phyloP scores from a whole-genome alignment of 2,888 invertebrate genomes.

The Lasioglossum marginatum region DNA sequence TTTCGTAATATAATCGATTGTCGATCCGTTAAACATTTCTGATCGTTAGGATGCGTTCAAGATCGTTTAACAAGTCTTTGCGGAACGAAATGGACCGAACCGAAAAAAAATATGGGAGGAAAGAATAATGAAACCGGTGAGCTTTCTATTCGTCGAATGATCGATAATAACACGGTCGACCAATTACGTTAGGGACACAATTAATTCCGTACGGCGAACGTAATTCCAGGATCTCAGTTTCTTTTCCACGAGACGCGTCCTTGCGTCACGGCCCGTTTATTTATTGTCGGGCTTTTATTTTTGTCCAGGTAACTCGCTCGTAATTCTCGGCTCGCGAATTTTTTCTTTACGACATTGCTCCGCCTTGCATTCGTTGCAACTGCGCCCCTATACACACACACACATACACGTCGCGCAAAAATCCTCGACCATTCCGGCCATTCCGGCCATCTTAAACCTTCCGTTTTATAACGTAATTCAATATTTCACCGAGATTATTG shows the following conservation, averaged over 20 bases:
- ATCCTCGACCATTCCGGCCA: background rate
- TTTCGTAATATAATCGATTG: background rate
- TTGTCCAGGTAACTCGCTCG: slow-evolving; percentile 38
- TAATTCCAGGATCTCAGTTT: background rate
- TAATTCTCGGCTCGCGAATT: slow-evolving; percentile 55
- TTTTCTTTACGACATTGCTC: slow-evolving; percentile 51
- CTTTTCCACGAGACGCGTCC: slow-evolving; percentile 10
- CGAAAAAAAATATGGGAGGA: background rate
- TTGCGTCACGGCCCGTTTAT: slow-evolving; percentile 50
- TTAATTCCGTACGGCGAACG: slow-evolving; percentile 5
- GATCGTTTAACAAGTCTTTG: background rate
- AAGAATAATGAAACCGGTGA: background rate
- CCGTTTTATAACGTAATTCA: background rate
- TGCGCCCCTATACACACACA: slow-evolving; percentile 9
- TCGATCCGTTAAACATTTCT: background rate
- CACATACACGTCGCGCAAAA: background rate
- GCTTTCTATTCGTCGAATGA: background rate
- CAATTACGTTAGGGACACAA: slow-evolving; percentile 23
- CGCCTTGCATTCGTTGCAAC: background rate
- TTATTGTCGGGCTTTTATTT: slow-evolving; percentile 53
- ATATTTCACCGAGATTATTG: background rate
- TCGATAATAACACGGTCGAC: slow-evolving; percentile 3
- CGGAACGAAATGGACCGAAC: too few relatives aligned
- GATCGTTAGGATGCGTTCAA: background rate
- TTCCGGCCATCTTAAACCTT: background rate